Conservation (phyloP, 1,140 invertebrate species). For the Ceratosolen solmsi region DNA sequence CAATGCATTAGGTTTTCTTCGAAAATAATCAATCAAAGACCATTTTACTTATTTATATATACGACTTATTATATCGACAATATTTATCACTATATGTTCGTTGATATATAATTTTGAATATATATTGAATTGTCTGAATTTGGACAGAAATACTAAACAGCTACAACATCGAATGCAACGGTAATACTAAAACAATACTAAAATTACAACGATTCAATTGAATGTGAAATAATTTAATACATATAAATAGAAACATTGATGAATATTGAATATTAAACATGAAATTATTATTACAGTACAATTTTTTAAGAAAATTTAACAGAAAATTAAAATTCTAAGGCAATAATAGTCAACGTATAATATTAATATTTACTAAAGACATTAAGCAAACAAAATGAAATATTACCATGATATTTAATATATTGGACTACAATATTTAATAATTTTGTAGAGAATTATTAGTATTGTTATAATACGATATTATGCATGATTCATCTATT, state of each 20-base stretch:
- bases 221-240: neutral
- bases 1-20: neutral
- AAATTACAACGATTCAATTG: neutral
- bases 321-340: neutral
- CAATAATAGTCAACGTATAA: neutral
- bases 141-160: conserved; percentile 61
- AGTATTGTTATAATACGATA: neutral
- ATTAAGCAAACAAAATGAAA: conserved; percentile 6
- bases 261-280: neutral
- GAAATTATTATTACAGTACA: neutral
- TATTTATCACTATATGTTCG: neutral
- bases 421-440: conserved; percentile 6
- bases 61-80: no score
- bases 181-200: no score
- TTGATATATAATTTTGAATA: neutral
- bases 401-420: conserved; percentile 5
- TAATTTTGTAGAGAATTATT: conserved; percentile 5
- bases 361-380: conserved; percentile 12
- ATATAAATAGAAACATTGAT: no score
- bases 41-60: no score
- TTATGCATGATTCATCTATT: conserved; percentile 11
- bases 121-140: conserved; percentile 6
- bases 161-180: conserved; percentile 62
- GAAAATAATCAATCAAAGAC: neutral
- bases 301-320: neutral